Base-by-base conservation (phyloP, 2,888 invertebrate genomes). In the Drosophila neotestacea region DNA sequence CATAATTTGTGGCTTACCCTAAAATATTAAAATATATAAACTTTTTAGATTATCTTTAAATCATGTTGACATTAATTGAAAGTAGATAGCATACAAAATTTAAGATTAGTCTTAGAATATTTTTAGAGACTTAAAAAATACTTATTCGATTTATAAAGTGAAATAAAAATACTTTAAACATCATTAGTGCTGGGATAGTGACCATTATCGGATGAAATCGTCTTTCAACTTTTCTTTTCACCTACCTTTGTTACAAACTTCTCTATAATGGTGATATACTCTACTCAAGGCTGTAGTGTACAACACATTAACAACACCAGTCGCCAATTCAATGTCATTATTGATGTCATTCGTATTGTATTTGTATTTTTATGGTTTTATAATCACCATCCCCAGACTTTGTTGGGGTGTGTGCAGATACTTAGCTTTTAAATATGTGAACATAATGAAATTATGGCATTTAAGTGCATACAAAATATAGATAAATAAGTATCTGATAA, bases 261-360 rank as follows among this genome's bases (percentile, higher is more conserved):
- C 46, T 39, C n/a, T 10, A n/a, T 2, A 2, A 2, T 5, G 13
- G 7, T 9, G 7, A 62, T n/a, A 46, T 30, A 16, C 55, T 7
- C 44, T 36, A 3, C 4, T 46, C n/a, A 62, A 62, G 38, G 46
- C 46, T 44, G n/a, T 39, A 30, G 38, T 5, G 30, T 22, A 46
- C 13, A 55, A 22, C 32, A 47, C 27, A 62, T 55, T 34, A 55
- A 38, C 54, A 62, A 47, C 52, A 54, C 54, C 42, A 44, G 68
- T 41, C 50, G 59, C 65, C 76, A 77, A 80, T 86, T 88, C 86
- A 86, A 86, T 86, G 86, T 86, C 86, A 88, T 85, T 76, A 81
- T 86, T 85, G 86, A 88, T 86, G 86, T 86, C 86, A 86, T 81
- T 81, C 77, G 64, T 39, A 76, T 77, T 79, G 79, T 79, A 47